Conservation (phyloP, 2,113 vertebrate genomes). For the Eulemur macaco region DNA sequence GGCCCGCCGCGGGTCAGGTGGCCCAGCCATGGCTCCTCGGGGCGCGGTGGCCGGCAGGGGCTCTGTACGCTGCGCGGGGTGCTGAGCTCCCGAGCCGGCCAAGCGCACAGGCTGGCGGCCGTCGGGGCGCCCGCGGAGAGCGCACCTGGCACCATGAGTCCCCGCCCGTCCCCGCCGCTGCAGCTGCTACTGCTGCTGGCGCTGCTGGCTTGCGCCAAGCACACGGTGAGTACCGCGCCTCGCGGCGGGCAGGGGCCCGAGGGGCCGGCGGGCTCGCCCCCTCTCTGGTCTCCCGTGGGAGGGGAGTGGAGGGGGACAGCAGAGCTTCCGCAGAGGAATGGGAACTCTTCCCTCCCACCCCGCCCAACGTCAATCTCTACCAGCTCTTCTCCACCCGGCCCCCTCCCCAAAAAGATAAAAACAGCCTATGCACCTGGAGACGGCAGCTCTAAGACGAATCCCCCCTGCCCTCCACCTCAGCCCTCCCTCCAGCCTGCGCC, state of each 20-base stretch:
- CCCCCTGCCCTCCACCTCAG: too few relatives aligned
- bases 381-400: neutral
- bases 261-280: neutral
- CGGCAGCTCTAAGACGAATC: too few relatives aligned
- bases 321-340: too few relatives aligned
- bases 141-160: neutral
- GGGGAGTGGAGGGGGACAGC: neutral
- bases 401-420: neutral
- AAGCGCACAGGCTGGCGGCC: neutral
- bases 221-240: slow-evolving; percentile 41
- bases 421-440: fast-evolving
- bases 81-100: neutral
- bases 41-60: fast-evolving
- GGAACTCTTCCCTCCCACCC: fast-evolving
- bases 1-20: neutral
- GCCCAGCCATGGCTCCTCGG: neutral
- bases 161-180: neutral
- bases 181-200: neutral
- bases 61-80: neutral
- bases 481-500: too few relatives aligned
- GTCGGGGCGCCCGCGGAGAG: neutral
- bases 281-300: fast-evolving
- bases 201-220: neutral
- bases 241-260: fast-evolving
- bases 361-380: neutral